phyloP scores from a whole-genome alignment of 1,140 invertebrate genomes.

The Aricia agestis region DNA sequence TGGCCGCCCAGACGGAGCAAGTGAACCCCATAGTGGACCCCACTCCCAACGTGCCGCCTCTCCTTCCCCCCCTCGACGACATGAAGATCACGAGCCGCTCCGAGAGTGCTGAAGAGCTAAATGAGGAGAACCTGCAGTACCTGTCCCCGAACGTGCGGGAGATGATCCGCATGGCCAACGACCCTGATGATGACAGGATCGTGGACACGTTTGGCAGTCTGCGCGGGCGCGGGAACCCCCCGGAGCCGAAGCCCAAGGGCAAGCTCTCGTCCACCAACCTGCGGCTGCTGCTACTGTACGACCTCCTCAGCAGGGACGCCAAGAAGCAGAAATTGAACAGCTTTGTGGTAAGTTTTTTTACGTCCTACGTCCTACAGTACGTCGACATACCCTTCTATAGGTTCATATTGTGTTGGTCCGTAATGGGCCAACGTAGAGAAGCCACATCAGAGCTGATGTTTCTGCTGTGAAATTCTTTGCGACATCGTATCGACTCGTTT shows the following conservation, averaged over 20 bases:
- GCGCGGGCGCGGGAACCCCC: slow-evolving; percentile 41
- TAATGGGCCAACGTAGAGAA: too few species aligned
- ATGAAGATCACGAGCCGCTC: slow-evolving; percentile 47
- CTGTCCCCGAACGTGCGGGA: slow-evolving; percentile 62
- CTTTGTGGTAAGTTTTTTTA: slow-evolving; percentile 62
- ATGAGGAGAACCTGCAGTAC: slow-evolving; percentile 68
- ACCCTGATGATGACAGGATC: slow-evolving; percentile 55
- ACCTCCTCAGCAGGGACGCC: slow-evolving; percentile 76
- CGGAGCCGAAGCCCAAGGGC: slow-evolving; percentile 33
- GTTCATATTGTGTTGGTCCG: too few species aligned
- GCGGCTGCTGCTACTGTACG: slow-evolving; percentile 74
- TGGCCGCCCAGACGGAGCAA: slow-evolving; percentile 54
- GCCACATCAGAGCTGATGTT: too few species aligned
- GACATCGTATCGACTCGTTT: too few species aligned
- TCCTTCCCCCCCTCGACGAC: slow-evolving; percentile 46
- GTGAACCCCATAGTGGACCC: slow-evolving; percentile 61
- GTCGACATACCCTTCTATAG: too few species aligned
- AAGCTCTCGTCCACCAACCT: slow-evolving; percentile 62
- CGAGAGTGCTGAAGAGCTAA: slow-evolving; percentile 46
- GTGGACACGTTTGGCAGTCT: slow-evolving; percentile 55
- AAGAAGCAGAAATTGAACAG: slow-evolving; percentile 75
- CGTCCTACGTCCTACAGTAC: too few species aligned
- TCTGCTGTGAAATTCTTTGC: too few species aligned
- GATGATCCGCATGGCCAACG: slow-evolving; percentile 58
- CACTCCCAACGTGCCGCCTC: slow-evolving; percentile 40